Percentiles rank a stretch among this genome's conserved stretches.
Evolutionary conservation across 1,140 invertebrate genomes (phyloP).

Genomic region (Cotesia vestalis): DNA sequence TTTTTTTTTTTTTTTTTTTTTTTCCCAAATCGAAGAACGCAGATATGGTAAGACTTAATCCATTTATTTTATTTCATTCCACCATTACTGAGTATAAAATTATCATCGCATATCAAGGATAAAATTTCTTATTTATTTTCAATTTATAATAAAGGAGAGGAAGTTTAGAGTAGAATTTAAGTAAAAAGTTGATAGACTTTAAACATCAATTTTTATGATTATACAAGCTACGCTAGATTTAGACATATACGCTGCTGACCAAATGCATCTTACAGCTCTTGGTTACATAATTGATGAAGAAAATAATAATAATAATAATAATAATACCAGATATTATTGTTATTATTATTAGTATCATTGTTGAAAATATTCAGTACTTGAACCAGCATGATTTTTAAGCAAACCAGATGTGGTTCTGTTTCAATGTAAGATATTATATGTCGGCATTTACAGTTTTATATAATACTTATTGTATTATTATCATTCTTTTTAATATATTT

Average conservation of each 20-base stretch:
- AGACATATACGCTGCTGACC: conserved; percentile 64
- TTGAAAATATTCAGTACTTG: too few relatives aligned
- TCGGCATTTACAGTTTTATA: too few relatives aligned
- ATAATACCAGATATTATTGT: conserved; percentile 20
- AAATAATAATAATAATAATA: conserved; percentile 17
- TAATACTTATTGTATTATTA: too few relatives aligned
- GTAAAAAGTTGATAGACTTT: conserved; percentile 49
- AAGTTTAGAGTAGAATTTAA: background rate
- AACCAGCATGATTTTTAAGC: too few relatives aligned
- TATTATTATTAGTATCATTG: too few relatives aligned
- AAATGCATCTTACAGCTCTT: conserved; percentile 57
- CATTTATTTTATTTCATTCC: too few relatives aligned
- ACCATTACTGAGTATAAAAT: background rate
- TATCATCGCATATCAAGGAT: background rate
- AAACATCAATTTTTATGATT: conserved; percentile 52
- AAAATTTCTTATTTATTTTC: background rate
- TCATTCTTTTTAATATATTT: background rate
- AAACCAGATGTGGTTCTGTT: too few relatives aligned
- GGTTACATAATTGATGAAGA: conserved; percentile 52
- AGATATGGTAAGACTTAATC: background rate
- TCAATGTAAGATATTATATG: too few relatives aligned
- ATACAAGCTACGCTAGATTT: conserved; percentile 64
- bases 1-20: too few relatives aligned
- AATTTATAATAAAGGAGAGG: background rate
- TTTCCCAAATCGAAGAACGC: too few relatives aligned